Base-by-base conservation (phyloP, 2,113 vertebrate genomes). In the Empidonax traillii region DNA sequence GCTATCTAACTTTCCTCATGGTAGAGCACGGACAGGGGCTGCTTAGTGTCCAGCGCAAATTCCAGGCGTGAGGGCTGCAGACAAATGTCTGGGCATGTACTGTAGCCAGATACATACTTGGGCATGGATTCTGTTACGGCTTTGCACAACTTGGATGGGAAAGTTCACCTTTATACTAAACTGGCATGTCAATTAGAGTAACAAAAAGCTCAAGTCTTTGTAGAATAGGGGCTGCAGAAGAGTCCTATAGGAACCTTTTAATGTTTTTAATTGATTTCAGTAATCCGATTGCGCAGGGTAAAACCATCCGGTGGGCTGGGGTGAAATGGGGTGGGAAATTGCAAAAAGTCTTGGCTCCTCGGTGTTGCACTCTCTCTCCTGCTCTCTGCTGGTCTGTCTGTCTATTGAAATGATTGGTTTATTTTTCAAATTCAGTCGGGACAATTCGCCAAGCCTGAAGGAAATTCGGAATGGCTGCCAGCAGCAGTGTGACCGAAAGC, bases 361-460 rank as follows among this genome's bases (percentile, higher is more conserved):
- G 13, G 25, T 31, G 30, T 63, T 82, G 68, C 25, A 13, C 22
- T 41, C n/a, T 86, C 44, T 68, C 55, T 87, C 75, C 55, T 31
- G 2, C 65, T 91, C 28, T 80, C 72, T 84, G 46, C 69, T 84
- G 52, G 37, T 89, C 10, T 67, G 84, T 86, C 43, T 89, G 86
- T 15, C 51, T 71, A 8, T 37, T 88, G 77, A 89, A 85, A 59
- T 39, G 3, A 25, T 43, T 76, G 85, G 24, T 90, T 90, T 85
- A 9, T 84, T 68, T 63, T 84, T 63, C 13, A 79, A 96, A 93
- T 46, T 3, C 94, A 99, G 99, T 55, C 99, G 99, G 12, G 99
- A 99, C 98, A 99, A 99, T 94, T 99, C 99, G 24, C 99, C 99
- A 14, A 99, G 99, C 97, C 98, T 99, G 97, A 99, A 99, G 96